These are phyloP conservation scores for Cotesia glomerata DNA, from an alignment of 1,140 invertebrate genomes.

Conservation along the genomic window DNA sequence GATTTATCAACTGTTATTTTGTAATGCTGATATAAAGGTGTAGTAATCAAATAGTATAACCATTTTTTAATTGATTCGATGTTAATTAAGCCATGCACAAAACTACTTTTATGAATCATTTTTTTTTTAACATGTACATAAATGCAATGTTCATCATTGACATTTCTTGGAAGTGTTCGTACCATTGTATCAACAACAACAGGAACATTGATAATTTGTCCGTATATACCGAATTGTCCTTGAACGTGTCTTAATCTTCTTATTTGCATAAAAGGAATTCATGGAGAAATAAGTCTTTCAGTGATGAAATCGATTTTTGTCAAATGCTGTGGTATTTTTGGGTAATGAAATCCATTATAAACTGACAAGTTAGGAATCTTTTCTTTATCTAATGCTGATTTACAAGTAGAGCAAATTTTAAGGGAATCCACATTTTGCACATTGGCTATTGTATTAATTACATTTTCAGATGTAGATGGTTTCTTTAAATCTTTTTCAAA, in stretches of 20 bases:
- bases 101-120: neutral
- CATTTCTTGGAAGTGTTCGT: conserved; percentile 46
- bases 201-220: conserved; percentile 55
- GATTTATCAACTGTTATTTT: too few relatives aligned
- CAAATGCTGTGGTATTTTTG: too few relatives aligned
- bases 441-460: too few relatives aligned
- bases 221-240: conserved; percentile 47
- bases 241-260: conserved; percentile 47
- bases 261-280: conserved; percentile 47
- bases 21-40: too few relatives aligned
- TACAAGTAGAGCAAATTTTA: too few relatives aligned
- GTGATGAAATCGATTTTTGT: too few relatives aligned
- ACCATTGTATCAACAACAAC: conserved; percentile 46
- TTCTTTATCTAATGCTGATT: too few relatives aligned
- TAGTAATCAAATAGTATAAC: conserved; percentile 34
- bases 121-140: conserved; percentile 43
- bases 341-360: too few relatives aligned
- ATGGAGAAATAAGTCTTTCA: too few relatives aligned
- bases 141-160: conserved; percentile 49
- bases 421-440: too few relatives aligned
- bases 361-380: too few relatives aligned
- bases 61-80: conserved; percentile 33
- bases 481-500: conserved; percentile 40
- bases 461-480: too few relatives aligned
- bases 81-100: conserved; percentile 28